Conservation (phyloP, 2,888 invertebrate species). For the Cephonodes hylas region DNA sequence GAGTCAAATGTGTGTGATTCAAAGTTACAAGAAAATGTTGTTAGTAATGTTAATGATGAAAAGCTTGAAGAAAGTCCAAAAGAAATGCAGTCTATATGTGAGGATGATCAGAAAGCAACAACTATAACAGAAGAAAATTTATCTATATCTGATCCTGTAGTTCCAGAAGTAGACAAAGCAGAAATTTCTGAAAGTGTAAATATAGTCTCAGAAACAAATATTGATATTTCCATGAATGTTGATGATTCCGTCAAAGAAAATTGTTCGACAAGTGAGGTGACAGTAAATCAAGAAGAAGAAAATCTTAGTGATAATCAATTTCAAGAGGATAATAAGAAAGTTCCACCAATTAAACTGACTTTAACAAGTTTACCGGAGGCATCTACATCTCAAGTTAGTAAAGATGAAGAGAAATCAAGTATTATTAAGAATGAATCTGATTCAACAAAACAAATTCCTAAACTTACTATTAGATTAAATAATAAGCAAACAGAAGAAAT, state of each 20-base stretch:
- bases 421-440: slow-evolving; percentile 40
- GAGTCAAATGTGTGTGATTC: background rate
- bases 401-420: background rate
- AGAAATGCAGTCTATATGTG: background rate
- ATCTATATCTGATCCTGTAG: background rate
- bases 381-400: slow-evolving; percentile 20
- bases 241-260: background rate
- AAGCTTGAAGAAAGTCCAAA: background rate
- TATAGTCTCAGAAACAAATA: background rate
- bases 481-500: slow-evolving; percentile 62
- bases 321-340: slow-evolving; percentile 41
- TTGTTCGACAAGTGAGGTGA: background rate
- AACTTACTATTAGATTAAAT: slow-evolving; percentile 73
- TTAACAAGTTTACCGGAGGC: slow-evolving; percentile 22
- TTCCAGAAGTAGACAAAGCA: background rate
- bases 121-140: background rate
- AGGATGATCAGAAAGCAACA: background rate
- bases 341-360: slow-evolving; percentile 55
- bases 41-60: background rate
- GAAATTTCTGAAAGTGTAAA: background rate
- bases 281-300: background rate
- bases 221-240: background rate
- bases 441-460: slow-evolving; percentile 67
- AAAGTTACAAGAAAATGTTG: background rate
- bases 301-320: slow-evolving; percentile 3